phyloP scores from a whole-genome alignment of 2,888 invertebrate species.

The Caenorhabditis angaria region DNA sequence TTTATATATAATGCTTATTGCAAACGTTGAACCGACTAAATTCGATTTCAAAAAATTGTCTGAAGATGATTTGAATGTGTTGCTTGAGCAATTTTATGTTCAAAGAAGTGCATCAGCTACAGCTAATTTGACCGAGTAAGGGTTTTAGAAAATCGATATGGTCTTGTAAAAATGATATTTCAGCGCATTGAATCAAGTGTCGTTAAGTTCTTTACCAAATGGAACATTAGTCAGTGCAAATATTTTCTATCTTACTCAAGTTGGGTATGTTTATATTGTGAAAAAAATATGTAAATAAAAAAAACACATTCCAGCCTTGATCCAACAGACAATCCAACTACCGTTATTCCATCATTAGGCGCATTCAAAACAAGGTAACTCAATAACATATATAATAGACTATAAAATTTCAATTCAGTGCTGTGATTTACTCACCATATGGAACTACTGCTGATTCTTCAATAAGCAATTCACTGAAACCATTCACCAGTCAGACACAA shows the following conservation, averaged over 20 bases:
- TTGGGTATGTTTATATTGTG: conserved; percentile 9
- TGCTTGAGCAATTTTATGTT: neutral
- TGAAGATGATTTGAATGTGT: conserved; percentile 1
- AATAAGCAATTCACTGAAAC: conserved; percentile 8
- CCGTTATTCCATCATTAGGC: neutral
- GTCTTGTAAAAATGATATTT: neutral
- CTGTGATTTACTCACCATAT: conserved; percentile 15
- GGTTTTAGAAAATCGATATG: neutral
- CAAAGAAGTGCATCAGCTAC: neutral
- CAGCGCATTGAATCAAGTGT: neutral
- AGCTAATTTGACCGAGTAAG: neutral
- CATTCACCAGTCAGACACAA: conserved; percentile 10
- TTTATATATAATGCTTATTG: conserved; percentile 1
- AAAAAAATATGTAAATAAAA: neutral
- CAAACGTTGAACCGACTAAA: neutral
- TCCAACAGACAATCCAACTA: conserved; percentile 7
- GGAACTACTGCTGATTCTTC: conserved; percentile 1
- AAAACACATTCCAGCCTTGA: conserved; percentile 10
- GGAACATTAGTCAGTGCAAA: conserved; percentile 7
- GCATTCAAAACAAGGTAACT: conserved; percentile 16
- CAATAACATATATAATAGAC: neutral
- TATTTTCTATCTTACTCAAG: conserved; percentile 33
- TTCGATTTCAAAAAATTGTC: neutral
- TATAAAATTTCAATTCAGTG: conserved; percentile 10
- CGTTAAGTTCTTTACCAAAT: conserved; percentile 9